Base-by-base conservation (phyloP, 2,888 invertebrate genomes). In the Pachycephus smyrnensis region DNA sequence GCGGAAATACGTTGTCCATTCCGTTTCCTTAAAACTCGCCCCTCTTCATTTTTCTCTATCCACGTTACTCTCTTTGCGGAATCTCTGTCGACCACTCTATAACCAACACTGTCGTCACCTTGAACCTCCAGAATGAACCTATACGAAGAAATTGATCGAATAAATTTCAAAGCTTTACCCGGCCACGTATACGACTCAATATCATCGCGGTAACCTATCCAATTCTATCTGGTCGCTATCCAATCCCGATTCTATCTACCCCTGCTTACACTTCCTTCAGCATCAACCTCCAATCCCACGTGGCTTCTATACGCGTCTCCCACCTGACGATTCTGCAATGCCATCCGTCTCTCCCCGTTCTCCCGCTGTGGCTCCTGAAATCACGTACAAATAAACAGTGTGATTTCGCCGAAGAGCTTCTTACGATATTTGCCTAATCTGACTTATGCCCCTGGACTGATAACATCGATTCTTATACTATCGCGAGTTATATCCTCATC, bases 151-250 rank as follows among this genome's bases (percentile, higher is more conserved):
- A 87, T 86, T 86, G 85, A 86, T 86, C 83, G 84, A 86, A 86
- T 84, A 84, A 88, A 87, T 88, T 86, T 84, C 79, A 80, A 80
- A 82, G 81, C 79, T 79, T 81, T 83, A 79, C 81, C 80, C 82
- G 77, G 79, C 79, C 78, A 80, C 80, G 81, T 76, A 80, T 80
- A 69, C 68, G 75, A 78, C 78, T 85, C 83, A 82, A 82, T 84
- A 81, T 79, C 82, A 69, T 73, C 71, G 55, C 37, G 76, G 78
- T 79, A 80, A 81, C 82, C 84, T 83, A 88, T 87, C 85, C 87
- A 83, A 87, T 87, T 83, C 84, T 84, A 87, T 86, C 84, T 84
- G 84, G 83, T 84, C 84, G 83, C 81, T 85, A 88, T 87, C 84
- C 87, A 86, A 86, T 88, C 86, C 83, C 84, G 81, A 85, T 84